Evolutionary conservation across 1,140 invertebrate genomes (phyloP), one percentile per base, ranked within the genome.

Genomic region (Lamellibrachia luymesi): DNA sequence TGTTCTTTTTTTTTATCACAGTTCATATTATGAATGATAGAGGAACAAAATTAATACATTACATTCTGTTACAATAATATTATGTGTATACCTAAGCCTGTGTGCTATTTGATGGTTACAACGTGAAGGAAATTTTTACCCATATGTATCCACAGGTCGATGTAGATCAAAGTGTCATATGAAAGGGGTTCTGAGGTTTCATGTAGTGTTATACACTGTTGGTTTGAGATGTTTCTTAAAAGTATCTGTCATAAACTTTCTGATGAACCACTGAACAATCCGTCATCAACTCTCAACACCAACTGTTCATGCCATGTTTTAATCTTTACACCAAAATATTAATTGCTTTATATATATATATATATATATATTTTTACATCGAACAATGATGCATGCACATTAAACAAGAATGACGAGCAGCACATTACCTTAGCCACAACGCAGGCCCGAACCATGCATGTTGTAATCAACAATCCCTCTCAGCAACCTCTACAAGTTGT

Each of bases 311-410:
- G 64, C 64, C 64, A 80, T 80, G 64, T 80, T 80, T 80, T 80
- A 80, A 80, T 80, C 64, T 80, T 80, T 80, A 80, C 64, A 80
- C 64, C 64, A 80, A 80, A 80, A 80, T 80, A 80, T 80, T 80
- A 80, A 80, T 80, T 80, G 64, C 64, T 80, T 80, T 80, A 80
- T 80, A 80, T 80, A 80, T 80, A 80, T 80, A 56, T 80, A 56
- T 38, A 38, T 56, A 80, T 80, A 80, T 80, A 80, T 80, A 80
- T 80, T 80, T 80, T 80, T 80, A 80, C 64, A 80, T 80, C 64
- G 64, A 80, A 80, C 64, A 80, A 80, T 80, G 64, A 80, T 80
- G 64, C 64, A 80, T 80, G 64, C 64, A 80, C 64, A 80, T 80
- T 80, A 80, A 80, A 80, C 64, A 80, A 80, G 64, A 80, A 80